These are phyloP conservation scores for Conchocele bisecta DNA, from an alignment of 2,888 invertebrate species.

Conservation along the genomic window DNA sequence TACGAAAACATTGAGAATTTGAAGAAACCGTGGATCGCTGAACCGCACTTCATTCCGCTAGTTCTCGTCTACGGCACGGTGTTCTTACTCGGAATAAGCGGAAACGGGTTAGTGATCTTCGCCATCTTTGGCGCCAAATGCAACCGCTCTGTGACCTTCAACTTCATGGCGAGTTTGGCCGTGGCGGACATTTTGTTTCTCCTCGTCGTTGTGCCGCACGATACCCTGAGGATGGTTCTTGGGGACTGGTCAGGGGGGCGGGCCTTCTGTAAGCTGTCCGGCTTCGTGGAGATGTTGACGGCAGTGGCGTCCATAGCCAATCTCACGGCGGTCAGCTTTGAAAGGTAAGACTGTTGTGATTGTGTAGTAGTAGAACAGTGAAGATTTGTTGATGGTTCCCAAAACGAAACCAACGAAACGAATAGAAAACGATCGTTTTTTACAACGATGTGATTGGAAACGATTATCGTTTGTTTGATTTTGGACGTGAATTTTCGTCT, in stretches of 20 bases:
- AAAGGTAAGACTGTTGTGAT: too few relatives aligned
- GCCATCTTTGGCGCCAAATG: constrained; percentile 82
- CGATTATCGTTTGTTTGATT: too few relatives aligned
- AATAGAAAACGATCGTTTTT: too few relatives aligned
- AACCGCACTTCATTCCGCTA: constrained; percentile 75
- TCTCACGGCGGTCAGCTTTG: constrained; percentile 84
- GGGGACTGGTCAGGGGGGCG: constrained; percentile 83
- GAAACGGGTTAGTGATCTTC: constrained; percentile 83
- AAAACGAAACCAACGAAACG: too few relatives aligned
- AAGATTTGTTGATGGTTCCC: too few relatives aligned
- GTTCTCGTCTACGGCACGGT: constrained; percentile 70
- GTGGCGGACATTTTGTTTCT: constrained; percentile 84
- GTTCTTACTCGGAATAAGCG: constrained; percentile 83
- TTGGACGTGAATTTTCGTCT: too few relatives aligned
- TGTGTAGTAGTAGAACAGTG: too few relatives aligned
- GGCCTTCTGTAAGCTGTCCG: constrained; percentile 84
- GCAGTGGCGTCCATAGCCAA: constrained; percentile 84
- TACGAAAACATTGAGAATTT: constrained; percentile 51
- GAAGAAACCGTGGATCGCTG: constrained; percentile 64
- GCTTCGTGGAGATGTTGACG: constrained; percentile 83
- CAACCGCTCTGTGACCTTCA: constrained; percentile 79
- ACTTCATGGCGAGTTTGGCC: constrained; percentile 80
- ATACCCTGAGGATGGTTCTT: constrained; percentile 82
- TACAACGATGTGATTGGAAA: too few relatives aligned
- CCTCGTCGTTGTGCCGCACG: constrained; percentile 83